These are phyloP conservation scores for Trichacis sp. DNA, from an alignment of 2,888 invertebrate genomes.

Conservation along the genomic window DNA sequence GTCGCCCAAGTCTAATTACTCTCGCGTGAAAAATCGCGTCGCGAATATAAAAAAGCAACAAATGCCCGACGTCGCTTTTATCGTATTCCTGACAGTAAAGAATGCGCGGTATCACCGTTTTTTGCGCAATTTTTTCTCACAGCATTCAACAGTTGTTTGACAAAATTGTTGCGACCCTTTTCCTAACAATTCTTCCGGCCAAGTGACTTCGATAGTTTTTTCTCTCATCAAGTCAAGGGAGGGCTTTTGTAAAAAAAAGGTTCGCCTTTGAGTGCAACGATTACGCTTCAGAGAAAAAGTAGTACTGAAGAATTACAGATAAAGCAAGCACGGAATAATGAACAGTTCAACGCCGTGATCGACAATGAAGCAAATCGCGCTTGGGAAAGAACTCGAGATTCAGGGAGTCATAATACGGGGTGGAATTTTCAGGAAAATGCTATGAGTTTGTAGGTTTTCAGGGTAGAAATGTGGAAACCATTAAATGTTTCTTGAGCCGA, in stretches of 20 bases:
- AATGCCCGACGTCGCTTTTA: background rate
- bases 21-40: background rate
- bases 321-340: background rate
- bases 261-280: background rate
- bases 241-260: background rate
- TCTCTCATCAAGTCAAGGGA: background rate
- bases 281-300: background rate
- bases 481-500: too few species aligned
- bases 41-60: background rate
- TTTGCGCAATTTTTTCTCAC: background rate
- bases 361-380: background rate
- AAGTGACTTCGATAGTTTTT: background rate
- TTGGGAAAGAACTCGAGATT: background rate
- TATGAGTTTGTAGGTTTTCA: too few species aligned
- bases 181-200: background rate
- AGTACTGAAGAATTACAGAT: background rate
- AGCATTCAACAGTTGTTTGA: conserved; percentile 3
- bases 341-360: background rate
- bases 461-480: too few species aligned
- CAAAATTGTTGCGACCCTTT: conserved; percentile 1
- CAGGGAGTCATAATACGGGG: too few species aligned
- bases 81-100: background rate
- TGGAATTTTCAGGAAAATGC: too few species aligned
- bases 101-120: background rate
- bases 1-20: background rate